Percentiles rank a stretch among this genome's conserved stretches.
These are phyloP conservation scores for Acrobeloides nanus DNA, from an alignment of 2,888 invertebrate genomes.

Conservation along the genomic window DNA sequence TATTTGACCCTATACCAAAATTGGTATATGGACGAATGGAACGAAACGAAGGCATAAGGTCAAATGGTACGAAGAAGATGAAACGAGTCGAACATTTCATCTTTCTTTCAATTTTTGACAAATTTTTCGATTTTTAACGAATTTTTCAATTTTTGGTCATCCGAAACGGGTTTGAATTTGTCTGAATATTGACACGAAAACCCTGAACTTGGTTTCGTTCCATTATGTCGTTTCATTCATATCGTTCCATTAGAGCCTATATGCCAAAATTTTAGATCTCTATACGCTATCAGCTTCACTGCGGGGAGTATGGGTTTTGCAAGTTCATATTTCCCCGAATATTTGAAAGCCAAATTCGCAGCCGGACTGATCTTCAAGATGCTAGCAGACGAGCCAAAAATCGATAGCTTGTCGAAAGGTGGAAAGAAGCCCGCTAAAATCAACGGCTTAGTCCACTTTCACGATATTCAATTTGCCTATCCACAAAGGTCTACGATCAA, in stretches of 20 bases:
- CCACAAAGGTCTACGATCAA: conserved; percentile 44
- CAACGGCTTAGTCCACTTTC: conserved; percentile 13
- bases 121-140: too few species aligned
- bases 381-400: conserved; percentile 21
- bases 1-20: too few species aligned
- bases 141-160: not conserved
- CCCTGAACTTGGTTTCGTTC: too few species aligned
- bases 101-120: too few species aligned
- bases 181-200: too few species aligned
- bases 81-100: too few species aligned
- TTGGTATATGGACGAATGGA: too few species aligned
- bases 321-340: conserved; percentile 23
- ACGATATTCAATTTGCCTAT: conserved; percentile 52
- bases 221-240: too few species aligned
- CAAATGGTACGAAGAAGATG: too few species aligned
- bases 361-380: conserved; percentile 24
- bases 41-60: too few species aligned
- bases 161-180: not conserved
- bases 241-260: too few species aligned
- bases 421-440: conserved; percentile 7
- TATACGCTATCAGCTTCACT: conserved; percentile 60
- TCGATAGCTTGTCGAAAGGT: conserved; percentile 17
- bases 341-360: conserved; percentile 18
- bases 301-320: conserved; percentile 56
- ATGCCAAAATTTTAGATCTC: conserved; percentile 54